Base-by-base conservation (phyloP, 1,140 invertebrate species). In the Ceratosolen fusciceps region DNA sequence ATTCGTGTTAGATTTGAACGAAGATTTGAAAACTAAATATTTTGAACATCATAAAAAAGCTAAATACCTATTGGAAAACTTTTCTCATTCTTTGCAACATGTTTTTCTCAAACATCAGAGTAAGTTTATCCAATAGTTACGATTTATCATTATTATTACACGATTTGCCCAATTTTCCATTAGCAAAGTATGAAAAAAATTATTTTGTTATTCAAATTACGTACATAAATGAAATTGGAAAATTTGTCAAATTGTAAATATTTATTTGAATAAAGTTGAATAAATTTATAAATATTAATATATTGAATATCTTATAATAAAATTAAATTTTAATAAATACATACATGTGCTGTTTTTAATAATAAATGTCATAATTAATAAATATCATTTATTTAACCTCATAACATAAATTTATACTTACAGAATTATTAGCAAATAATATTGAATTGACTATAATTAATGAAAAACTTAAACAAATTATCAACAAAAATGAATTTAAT, bases 391-490 rank as follows among this genome's bases (percentile, higher is more conserved):
- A 56, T 54, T 56, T 56, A 37, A 26, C 16, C 29, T 74, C 39
- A 52, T 54, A 47, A 65, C 2, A 26, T 21, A 68, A 47, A 74
- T 43, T 79, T 70, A 3, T 74, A 72, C n/a, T 86, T 84, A 16
- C 77, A 87, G 86, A 85, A 80, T 73, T 87, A 73, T 86, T 83
- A 85, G 67, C 73, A 47, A 74, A 86, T 31, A 83, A 86, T 47
- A 49, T 85, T 77, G 76, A 83, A 43, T 65, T 86, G 9, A 52
- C 82, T 26, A 52, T 83, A 79, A 78, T 49, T 24, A 78, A 80
- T 74, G 79, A 83, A 80, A 77, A 71, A 79, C 19, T 80, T 10
- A 39, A 67, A 52, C 75, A 67, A 72, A 67, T 39, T 37, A 74
- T 77, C 37, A 49, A 49, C 16, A 56, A 72, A 65, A 10, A 47